A percentile compares a stretch with the other conserved stretches of the same genome.
Conservation (phyloP, 2,888 invertebrate genomes). For the Hypena proboscidalis region DNA sequence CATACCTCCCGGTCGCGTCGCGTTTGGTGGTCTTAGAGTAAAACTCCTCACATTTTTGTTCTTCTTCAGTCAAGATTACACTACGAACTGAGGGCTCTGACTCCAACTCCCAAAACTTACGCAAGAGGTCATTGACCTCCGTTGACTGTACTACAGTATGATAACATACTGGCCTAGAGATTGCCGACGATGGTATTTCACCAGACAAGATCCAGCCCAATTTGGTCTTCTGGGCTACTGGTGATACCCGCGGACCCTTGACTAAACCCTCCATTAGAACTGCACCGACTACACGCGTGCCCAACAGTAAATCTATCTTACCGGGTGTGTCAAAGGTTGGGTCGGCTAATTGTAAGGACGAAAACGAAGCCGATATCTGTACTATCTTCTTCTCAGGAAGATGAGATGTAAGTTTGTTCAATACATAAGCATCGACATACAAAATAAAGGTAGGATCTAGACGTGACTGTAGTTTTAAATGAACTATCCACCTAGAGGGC, state of each 20-base stretch:
- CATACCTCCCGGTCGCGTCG: background rate
- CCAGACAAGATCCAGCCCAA: conserved; percentile 35
- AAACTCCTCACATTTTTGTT: background rate
- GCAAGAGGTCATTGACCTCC: too few relatives aligned
- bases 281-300: conserved; percentile 13
- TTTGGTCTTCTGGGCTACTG: conserved; percentile 26
- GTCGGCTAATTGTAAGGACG: too few relatives aligned
- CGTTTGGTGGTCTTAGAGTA: background rate
- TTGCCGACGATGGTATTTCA: background rate
- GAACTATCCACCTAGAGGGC: background rate
- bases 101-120: conserved; percentile 38
- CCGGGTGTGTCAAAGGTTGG: too few relatives aligned
- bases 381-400: conserved; percentile 3
- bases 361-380: background rate
- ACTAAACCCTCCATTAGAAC: conserved; percentile 23
- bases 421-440: conserved; percentile 5
- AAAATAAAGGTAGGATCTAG: conserved; percentile 3
- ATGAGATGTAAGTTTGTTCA: too few relatives aligned
- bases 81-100: too few relatives aligned
- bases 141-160: conserved; percentile 13
- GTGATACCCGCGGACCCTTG: conserved; percentile 15
- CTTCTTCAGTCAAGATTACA: too few relatives aligned
- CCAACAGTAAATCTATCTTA: conserved; percentile 24
- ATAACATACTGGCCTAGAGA: background rate
- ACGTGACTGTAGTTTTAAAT: conserved; percentile 3